A percentile compares a stretch with the other conserved stretches of the same genome.
Evolutionary conservation across 2,797 vertebrate genomes (phyloP).

Genomic region (Serranus cabrilla): DNA sequence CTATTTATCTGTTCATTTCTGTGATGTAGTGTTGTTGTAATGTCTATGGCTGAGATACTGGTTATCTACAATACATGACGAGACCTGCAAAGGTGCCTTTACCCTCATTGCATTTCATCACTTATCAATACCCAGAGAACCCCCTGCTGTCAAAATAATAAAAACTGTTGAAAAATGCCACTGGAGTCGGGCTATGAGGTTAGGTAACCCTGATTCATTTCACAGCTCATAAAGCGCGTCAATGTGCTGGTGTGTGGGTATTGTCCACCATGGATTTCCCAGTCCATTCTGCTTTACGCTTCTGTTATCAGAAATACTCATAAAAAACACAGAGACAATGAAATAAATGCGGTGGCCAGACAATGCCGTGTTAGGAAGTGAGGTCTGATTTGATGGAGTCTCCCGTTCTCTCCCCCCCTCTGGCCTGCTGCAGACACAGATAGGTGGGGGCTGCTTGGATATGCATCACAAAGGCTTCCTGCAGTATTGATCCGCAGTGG

Average conservation of each 20-base stretch:
- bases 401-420: slow-evolving; percentile 36
- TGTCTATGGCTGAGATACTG: slow-evolving; percentile 25
- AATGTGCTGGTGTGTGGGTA: slow-evolving; percentile 47
- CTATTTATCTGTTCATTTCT: slow-evolving; percentile 48
- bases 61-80: slow-evolving; percentile 55
- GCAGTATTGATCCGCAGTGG: slow-evolving; percentile 85
- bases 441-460: slow-evolving; percentile 77
- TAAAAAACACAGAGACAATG: slow-evolving; percentile 69
- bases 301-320: slow-evolving; percentile 68
- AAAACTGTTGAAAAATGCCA: slow-evolving; percentile 65
- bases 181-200: slow-evolving; percentile 62
- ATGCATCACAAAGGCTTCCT: slow-evolving; percentile 89
- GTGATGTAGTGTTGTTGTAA: slow-evolving; percentile 41
- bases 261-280: slow-evolving; percentile 60
- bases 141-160: slow-evolving; percentile 72
- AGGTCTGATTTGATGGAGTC: slow-evolving; percentile 81
- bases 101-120: slow-evolving; percentile 64
- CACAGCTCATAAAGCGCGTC: slow-evolving; percentile 79
- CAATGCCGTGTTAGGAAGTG: slow-evolving; percentile 69
- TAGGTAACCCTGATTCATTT: slow-evolving; percentile 79
- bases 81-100: slow-evolving; percentile 49
- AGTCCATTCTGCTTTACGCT: slow-evolving; percentile 53
- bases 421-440: slow-evolving; percentile 67
- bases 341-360: slow-evolving; percentile 70
- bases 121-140: slow-evolving; percentile 67